These are phyloP conservation scores for Rhorus exstirpatorius DNA, from an alignment of 2,888 invertebrate genomes.

Conservation along the genomic window DNA sequence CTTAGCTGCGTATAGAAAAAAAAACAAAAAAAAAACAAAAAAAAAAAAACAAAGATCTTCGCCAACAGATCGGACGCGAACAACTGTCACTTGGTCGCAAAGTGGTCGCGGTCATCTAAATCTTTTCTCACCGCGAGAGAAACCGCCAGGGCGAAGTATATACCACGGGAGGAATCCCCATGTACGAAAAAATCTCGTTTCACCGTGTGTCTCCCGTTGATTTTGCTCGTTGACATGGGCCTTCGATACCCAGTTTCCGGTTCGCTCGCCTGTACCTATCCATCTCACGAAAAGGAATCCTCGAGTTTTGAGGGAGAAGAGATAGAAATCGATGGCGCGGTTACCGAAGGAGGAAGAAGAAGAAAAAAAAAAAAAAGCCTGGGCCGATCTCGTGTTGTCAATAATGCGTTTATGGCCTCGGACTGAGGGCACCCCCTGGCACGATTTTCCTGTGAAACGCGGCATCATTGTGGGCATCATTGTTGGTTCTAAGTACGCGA, in stretches of 20 bases:
- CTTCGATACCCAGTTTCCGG: conserved; percentile 52
- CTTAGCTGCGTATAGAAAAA: not conserved
- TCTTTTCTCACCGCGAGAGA: conserved; percentile 58
- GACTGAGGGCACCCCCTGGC: conserved; percentile 78
- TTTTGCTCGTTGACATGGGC: conserved; percentile 38
- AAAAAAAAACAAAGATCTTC: conserved; percentile 30
- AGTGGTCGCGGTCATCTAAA: conserved; percentile 64
- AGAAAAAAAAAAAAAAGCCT: conserved; percentile 23
- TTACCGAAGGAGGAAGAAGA: conserved; percentile 24
- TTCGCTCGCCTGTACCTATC: conserved; percentile 35
- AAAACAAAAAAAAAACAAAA: too few relatives aligned
- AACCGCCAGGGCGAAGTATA: conserved; percentile 45
- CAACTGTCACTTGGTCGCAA: conserved; percentile 52
- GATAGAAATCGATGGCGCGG: conserved; percentile 37
- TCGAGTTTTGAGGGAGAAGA: conserved; percentile 37
- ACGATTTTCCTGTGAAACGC: conserved; percentile 81
- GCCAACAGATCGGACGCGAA: conserved; percentile 33
- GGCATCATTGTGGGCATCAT: conserved; percentile 78
- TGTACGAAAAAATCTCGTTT: conserved; percentile 8
- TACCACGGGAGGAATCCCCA: conserved; percentile 29
- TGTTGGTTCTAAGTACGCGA: conserved; percentile 81
- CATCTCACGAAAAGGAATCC: conserved; percentile 42
- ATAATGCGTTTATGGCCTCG: conserved; percentile 80
- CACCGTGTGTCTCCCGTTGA: conserved; percentile 52
- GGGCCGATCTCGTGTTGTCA: conserved; percentile 70